These are phyloP conservation scores for Pteromalus puparum DNA, from an alignment of 1,140 invertebrate species.

Conservation along the genomic window DNA sequence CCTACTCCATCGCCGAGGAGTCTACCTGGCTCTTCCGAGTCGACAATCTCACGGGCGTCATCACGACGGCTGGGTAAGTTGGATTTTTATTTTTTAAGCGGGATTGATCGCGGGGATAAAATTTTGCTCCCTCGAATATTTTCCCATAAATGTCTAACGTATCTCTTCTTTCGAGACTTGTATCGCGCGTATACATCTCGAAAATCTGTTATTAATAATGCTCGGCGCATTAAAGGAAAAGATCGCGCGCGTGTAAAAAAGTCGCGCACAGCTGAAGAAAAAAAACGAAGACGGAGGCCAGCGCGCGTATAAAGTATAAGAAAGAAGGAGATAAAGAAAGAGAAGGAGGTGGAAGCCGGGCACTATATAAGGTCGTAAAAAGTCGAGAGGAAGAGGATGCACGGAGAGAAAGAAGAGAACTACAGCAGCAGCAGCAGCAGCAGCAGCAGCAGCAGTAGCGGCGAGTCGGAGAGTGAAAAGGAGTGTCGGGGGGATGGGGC, in stretches of 20 bases:
- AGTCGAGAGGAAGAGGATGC: slow-evolving; percentile 45
- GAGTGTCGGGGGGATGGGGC: too few relatives aligned
- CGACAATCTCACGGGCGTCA: slow-evolving; percentile 92
- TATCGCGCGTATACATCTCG: background rate
- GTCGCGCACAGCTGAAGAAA: too few relatives aligned
- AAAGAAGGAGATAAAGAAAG: slow-evolving; percentile 42
- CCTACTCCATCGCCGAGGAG: slow-evolving; percentile 94
- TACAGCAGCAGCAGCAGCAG: background rate
- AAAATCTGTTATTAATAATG: slow-evolving; percentile 26
- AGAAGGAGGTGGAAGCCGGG: slow-evolving; percentile 41
- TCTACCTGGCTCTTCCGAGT: slow-evolving; percentile 94
- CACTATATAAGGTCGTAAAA: slow-evolving; percentile 63
- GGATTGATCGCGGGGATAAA: background rate
- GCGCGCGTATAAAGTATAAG: slow-evolving; percentile 27
- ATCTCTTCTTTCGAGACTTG: background rate
- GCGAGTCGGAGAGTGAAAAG: background rate
- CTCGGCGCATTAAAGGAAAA: slow-evolving; percentile 19
- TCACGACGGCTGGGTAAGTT: slow-evolving; percentile 92
- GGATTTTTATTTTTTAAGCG: too few relatives aligned
- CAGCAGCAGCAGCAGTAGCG: background rate
- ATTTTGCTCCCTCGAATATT: background rate
- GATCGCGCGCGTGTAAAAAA: too few relatives aligned
- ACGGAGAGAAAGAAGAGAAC: background rate
- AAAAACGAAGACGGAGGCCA: background rate
- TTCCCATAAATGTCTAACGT: background rate